Evolutionary conservation across 2,888 invertebrate genomes (phyloP), one percentile per base, ranked within the genome.

Genomic region (Chaetoderma sp.): DNA sequence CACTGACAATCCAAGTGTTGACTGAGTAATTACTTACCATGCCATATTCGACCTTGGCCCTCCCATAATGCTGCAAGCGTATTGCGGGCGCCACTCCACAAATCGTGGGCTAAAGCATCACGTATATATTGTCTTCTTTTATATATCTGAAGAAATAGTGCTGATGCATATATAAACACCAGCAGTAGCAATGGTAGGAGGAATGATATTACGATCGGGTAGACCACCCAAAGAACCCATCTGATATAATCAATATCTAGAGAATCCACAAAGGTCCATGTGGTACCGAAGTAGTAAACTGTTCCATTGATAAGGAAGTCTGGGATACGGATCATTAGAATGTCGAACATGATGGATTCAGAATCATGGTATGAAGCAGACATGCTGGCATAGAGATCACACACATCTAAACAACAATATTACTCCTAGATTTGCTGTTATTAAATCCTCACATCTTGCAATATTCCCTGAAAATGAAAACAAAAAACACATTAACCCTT

Each of bases 31-130:
- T 36, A 42, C 76, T 72, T 67, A 89, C 89, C 89, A 83, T 89
- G 89, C 89, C 89, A 98, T 63, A 98, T 92, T 90, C 94, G 93
- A 0, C 96, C 98, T 86, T 98, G 96, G 0, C 94, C 96, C 88
- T 96, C 96, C 98, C 98, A 98, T 56, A 97, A 89, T 0, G 94
- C 94, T 61, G 94, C 93, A 2, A 96, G 91, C 0, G 93, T 91
- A 78, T 93, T 91, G n/a, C 94, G 89, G 0, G 95, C 95, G 58
- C 95, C 93, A 71, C 93, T 91, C 91, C 94, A 94, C 90, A 93
- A 82, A 68, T 86, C 83, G 36, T 79, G 75, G n/a, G 93, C 89
- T 80, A 90, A 90, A 0, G 91, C 91, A 78, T 89, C 89, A 75
- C 90, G 86, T 21, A 91, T 83, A 60, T 88, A 86, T 71, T 88